Base-by-base conservation (phyloP, 1,140 invertebrate species). In the Monochamus saltuarius region DNA sequence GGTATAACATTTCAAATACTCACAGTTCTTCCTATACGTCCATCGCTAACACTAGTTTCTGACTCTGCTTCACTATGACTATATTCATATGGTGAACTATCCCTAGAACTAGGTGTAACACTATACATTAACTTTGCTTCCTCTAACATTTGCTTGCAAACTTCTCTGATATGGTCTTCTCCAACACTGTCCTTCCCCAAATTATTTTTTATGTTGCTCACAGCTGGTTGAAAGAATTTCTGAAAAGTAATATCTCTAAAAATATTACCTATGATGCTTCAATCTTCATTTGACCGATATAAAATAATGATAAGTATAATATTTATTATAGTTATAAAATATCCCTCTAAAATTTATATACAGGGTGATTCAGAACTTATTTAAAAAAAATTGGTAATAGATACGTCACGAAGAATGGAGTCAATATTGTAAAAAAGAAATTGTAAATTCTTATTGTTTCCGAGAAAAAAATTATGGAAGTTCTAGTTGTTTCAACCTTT, bases 121-220 rank as follows among this genome's bases (percentile, higher is more conserved):
- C 78, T 80, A 69, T 89, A 90, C 77, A 89, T 83, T 35, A 82
- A 78, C 67, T 90, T 87, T 6, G 89, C 88, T 62, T 91, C 89
- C 75, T 92, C 90, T 51, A 92, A 76, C 75, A 92, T 90, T 51
- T 88, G 84, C 61, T 85, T 79, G 72, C 89, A 90, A 0, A 91
- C 85, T 59, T 85, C 83, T 62, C 83, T 79, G 59, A 91, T 80
- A 74, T 89, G 86, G 68, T 91, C 88, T 75, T 91, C 88, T 67
- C 81, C 85, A 0, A 91, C 85, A 66, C 87, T 84, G 64, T 87
- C 84, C 71, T 84, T 82, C 19, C 89, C 89, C 67, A 89, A 80
- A 78, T 92, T 92, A 57, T 81, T 78, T 66, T 83, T 81, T 51
- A 92, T 89, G 73, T 92, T 92, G 56, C 85, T 84, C n/a, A 91